Percentiles rank a stretch among this genome's conserved stretches.
phyloP scores from a whole-genome alignment of 2,113 vertebrate genomes.

The Halichoeres trimaculatus region DNA sequence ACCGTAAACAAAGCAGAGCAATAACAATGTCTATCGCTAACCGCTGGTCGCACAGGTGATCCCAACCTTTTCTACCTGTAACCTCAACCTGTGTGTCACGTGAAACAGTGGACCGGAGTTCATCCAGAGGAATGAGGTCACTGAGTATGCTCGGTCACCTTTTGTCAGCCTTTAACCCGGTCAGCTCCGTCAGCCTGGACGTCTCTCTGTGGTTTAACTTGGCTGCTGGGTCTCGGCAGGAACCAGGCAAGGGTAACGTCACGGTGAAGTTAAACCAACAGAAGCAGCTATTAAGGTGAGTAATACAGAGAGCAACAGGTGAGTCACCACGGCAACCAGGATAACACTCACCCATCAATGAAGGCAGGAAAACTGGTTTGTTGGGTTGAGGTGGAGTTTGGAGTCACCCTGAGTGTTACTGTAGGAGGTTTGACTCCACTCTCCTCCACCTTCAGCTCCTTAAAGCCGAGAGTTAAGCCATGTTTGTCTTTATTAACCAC shows the following conservation, averaged over 20 bases:
- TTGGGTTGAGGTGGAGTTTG: too few relatives aligned
- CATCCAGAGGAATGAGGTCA: too few relatives aligned
- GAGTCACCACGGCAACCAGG: slow-evolving; percentile 29
- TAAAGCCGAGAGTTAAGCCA: neutral
- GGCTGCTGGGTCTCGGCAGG: neutral
- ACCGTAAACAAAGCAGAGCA: too few relatives aligned
- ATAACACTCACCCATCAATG: slow-evolving; percentile 11
- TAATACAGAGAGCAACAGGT: slow-evolving; percentile 4
- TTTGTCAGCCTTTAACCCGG: neutral
- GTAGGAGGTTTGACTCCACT: neutral
- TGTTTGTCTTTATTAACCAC: neutral
- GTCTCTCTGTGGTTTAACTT: neutral
- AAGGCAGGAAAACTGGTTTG: too few relatives aligned
- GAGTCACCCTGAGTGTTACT: too few relatives aligned
- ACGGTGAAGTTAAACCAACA: slow-evolving; percentile 18
- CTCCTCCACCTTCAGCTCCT: neutral
- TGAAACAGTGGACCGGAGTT: too few relatives aligned
- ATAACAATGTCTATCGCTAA: too few relatives aligned
- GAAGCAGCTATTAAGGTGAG: slow-evolving; percentile 9
- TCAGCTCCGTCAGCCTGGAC: neutral
- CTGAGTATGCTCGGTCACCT: too few relatives aligned
- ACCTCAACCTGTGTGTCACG: too few relatives aligned
- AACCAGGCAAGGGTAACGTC: neutral
- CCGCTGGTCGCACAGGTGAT: too few relatives aligned
- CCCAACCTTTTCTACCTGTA: too few relatives aligned